A percentile compares a stretch with the other conserved stretches of the same genome.
Conservation (phyloP, 1,140 invertebrate genomes). For the Drosophila yakuba region DNA sequence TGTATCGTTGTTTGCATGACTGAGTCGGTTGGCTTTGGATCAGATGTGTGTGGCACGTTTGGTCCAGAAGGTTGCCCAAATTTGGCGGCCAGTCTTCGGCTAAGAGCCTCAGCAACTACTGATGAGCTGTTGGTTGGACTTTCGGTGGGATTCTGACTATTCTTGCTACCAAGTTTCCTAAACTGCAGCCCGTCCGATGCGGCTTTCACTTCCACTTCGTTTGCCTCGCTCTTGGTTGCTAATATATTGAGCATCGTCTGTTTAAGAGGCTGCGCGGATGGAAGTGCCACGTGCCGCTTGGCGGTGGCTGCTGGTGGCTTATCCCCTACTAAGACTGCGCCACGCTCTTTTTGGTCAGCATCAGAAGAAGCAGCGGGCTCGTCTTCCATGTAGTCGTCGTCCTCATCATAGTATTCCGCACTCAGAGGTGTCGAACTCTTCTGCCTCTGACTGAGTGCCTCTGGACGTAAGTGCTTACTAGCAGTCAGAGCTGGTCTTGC, state of each 20-base stretch:
- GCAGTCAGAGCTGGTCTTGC: not conserved
- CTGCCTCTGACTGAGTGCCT: not conserved
- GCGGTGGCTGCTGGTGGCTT: not conserved
- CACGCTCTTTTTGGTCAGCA: not conserved
- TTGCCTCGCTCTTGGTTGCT: not conserved
- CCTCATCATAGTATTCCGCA: slow-evolving; percentile 60
- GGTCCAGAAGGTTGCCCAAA: not conserved
- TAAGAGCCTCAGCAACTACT: not conserved
- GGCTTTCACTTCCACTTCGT: not conserved
- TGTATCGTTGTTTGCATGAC: not conserved
- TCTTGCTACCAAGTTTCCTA: not conserved
- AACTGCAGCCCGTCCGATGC: not conserved
- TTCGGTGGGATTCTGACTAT: not conserved
- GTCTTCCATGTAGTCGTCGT: slow-evolving; percentile 53
- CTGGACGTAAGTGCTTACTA: not conserved
- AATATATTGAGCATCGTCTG: not conserved
- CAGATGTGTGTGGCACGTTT: not conserved
- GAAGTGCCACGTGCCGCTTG: slow-evolving; percentile 15
- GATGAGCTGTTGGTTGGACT: not conserved
- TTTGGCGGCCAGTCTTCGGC: not conserved
- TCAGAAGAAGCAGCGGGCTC: slow-evolving; percentile 35
- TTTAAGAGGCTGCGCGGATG: not conserved
- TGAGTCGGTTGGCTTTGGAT: not conserved
- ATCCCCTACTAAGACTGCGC: not conserved
- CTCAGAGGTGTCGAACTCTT: slow-evolving; percentile 15